Evolutionary conservation across 2,888 invertebrate species (phyloP).

Genomic region (Nomada ferruginata): DNA sequence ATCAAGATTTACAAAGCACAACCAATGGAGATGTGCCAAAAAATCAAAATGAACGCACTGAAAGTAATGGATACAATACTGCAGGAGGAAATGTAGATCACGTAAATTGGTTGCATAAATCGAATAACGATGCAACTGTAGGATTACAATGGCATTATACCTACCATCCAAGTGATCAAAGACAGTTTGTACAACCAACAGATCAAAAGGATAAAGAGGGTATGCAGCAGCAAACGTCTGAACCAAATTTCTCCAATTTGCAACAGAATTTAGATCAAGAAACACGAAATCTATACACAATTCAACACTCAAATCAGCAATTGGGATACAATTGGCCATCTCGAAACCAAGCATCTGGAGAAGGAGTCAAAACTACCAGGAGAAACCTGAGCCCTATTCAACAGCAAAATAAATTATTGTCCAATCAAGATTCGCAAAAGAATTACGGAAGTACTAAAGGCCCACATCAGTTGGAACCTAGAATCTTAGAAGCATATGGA

Average conservation of each 20-base stretch:
- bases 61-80: slow-evolving; percentile 31
- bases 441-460: not conserved
- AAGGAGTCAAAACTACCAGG: slow-evolving; percentile 14
- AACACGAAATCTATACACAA: slow-evolving; percentile 17
- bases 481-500: slow-evolving; percentile 78
- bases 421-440: slow-evolving; percentile 24
- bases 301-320: slow-evolving; percentile 15
- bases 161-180: slow-evolving; percentile 69
- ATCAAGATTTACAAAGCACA: slow-evolving; percentile 28
- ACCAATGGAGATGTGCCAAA: slow-evolving; percentile 1
- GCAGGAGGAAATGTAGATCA: slow-evolving; percentile 48
- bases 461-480: slow-evolving; percentile 59
- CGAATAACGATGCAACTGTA: slow-evolving; percentile 59
- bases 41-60: slow-evolving; percentile 9
- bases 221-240: slow-evolving; percentile 42
- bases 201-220: slow-evolving; percentile 29
- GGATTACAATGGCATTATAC: slow-evolving; percentile 71
- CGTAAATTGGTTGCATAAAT: slow-evolving; percentile 54
- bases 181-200: slow-evolving; percentile 41
- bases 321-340: slow-evolving; percentile 18
- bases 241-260: not conserved
- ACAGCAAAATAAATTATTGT: not conserved
- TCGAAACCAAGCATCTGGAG: slow-evolving; percentile 8
- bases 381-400: not conserved
- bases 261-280: slow-evolving; percentile 23